Evolutionary conservation across 2,113 vertebrate species (phyloP), one percentile per base, ranked within the genome.

Genomic region (Dicentrarchus labrax): DNA sequence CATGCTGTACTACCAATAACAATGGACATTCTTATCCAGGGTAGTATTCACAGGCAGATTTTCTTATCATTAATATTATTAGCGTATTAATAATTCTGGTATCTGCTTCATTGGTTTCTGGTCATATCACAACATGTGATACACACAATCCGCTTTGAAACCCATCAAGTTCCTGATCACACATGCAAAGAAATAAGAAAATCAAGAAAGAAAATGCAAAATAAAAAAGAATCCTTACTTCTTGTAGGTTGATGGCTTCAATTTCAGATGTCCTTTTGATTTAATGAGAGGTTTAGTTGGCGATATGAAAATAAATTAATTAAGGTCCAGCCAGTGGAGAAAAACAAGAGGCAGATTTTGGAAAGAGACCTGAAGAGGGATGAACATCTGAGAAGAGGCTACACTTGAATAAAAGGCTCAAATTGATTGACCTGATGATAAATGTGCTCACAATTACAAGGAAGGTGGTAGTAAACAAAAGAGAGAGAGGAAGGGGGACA

Each of bases 141-240:
- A 36, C 30, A 68, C 13, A 57, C 16, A 22, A 69, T 22, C 8
- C 21, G 11, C 56, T 5, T 17, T 12, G 22, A 47, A 39, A 48
- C 62, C 39, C 39, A 53, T 12, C n/a, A 54, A 56, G 6, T 54
- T 70, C 9, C 41, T 56, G 12, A 17, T 68, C 39, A 67, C n/a
- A 36, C 73, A 83, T 70, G 76, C 38, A 59, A 67, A 72, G 0
- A 72, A 13, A 56, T 17, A 1, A 50, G 4, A 83, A 41, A 76
- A 61, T 15, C 8, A 36, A n/a, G n/a, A n/a, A n/a, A n/a, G n/a
- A n/a, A n/a, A n/a, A n/a, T n/a, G n/a, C n/a, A n/a, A n/a, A n/a
- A n/a, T n/a, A n/a, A n/a, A n/a, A n/a, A 41, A 54, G 72, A 39
- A 50, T 57, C 8, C 94, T 94, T 94, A 94, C 92, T 94, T 92